Base-by-base conservation (phyloP, 1,140 invertebrate species). In the Dermatophagoides farinae region DNA sequence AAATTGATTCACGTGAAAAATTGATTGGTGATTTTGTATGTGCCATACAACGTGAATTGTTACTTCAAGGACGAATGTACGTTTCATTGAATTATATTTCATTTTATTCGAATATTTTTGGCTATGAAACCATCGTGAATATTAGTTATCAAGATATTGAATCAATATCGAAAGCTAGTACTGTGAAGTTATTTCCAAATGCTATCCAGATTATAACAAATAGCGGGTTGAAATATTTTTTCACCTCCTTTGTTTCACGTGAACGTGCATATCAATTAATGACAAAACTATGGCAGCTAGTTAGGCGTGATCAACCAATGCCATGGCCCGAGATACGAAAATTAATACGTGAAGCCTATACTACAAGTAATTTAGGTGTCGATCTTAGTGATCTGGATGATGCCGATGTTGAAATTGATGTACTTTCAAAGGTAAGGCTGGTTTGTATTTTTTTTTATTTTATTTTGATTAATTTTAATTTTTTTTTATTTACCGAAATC, bases 81-180 rank as follows among this genome's bases (percentile, higher is more conserved):
- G 87, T 92, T 66, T 89, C 88, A 44, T 82, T 85, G 69, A 88
- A 89, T 69, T 88, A 88, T 73, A 88, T 92, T 73, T 88, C 87
- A 55, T 93, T 93, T 76, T 88, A 93, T 73, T 91, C 88, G 53
- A 91, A 91, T 70, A 87, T 93, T 49, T 88, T 90, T 72, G 88
- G 87, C 61, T 86, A 88, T 72, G 84, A 90, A 57, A 88, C 86
- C 66, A 86, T 86, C 78, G 85, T 88, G 25, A 49, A 14, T 1
- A 40, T 62, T 14, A n/a, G 8, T 14, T 60, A 58, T 11, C 10
- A n/a, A 6, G 61, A 62, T 40, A 47, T 62, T 11, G 16, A 20
- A 23, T 37, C 38, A 23, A 44, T 62, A 16, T 18, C 8, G 22
- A 62, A 62, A 54, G 57, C 61, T 8, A 62, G 38, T 22, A 62